Conservation (phyloP, 1,140 invertebrate species). For the Saccostrea echinata region DNA sequence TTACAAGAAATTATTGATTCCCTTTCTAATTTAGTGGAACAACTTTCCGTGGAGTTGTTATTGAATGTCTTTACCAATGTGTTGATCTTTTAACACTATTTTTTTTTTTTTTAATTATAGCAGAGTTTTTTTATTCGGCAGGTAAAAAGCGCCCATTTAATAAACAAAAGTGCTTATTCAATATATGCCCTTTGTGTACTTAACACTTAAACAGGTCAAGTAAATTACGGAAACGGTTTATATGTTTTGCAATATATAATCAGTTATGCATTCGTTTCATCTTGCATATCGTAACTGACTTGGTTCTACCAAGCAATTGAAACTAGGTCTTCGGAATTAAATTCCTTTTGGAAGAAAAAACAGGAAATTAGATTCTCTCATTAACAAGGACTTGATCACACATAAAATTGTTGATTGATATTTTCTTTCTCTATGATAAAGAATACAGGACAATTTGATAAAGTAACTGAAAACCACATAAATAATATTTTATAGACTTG, state of each 20-base stretch:
- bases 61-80: neutral
- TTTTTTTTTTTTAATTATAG: too few species aligned
- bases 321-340: neutral
- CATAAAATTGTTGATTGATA: neutral
- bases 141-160: too few species aligned
- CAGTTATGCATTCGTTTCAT: constrained; percentile 11
- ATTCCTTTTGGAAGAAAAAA: constrained; percentile 8
- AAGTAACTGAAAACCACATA: constrained; percentile 24
- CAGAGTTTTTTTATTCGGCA: too few species aligned
- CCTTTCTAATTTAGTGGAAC: neutral
- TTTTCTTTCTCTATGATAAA: constrained; percentile 11
- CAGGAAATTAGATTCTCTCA: constrained; percentile 25
- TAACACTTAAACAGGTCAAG: neutral
- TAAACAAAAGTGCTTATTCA: neutral
- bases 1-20: neutral
- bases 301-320: neutral
- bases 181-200: neutral
- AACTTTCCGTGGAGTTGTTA: neutral
- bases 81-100: too few species aligned
- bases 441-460: constrained; percentile 3
- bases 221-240: neutral
- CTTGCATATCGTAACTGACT: neutral
- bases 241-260: neutral
- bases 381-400: neutral
- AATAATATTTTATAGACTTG: constrained; percentile 35